These are phyloP conservation scores for Phortica okadai DNA, from an alignment of 2,888 invertebrate species.

Conservation along the genomic window DNA sequence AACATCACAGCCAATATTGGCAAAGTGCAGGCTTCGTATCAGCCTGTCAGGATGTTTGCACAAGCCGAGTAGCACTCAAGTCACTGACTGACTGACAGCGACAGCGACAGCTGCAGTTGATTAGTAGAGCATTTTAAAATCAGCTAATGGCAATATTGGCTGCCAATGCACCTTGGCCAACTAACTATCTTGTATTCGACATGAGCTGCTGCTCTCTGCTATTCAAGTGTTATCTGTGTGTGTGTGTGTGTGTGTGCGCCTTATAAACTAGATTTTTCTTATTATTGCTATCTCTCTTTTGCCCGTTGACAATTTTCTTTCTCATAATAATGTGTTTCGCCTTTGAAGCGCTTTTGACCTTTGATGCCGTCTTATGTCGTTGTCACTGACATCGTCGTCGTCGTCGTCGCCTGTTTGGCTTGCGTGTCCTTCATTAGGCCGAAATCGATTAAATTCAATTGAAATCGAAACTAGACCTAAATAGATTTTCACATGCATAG, in stretches of 20 bases:
- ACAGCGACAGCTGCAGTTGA: not conserved
- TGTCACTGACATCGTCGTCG: not conserved
- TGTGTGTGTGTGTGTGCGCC: not conserved
- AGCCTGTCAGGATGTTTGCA: constrained; percentile 56
- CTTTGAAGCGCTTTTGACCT: constrained; percentile 53
- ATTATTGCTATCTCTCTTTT: not conserved
- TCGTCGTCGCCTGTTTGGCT: not conserved
- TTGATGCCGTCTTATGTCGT: constrained; percentile 35
- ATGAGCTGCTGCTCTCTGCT: constrained; percentile 39
- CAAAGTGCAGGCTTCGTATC: not conserved
- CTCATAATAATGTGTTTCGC: constrained; percentile 54
- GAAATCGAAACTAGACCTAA: constrained; percentile 27
- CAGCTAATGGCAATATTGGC: constrained; percentile 20
- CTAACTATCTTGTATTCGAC: not conserved
- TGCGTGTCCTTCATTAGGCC: constrained; percentile 12
- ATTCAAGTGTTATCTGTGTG: constrained; percentile 24
- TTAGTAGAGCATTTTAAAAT: not conserved
- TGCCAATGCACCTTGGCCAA: constrained; percentile 39
- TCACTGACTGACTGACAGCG: not conserved
- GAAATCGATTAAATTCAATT: constrained; percentile 61
- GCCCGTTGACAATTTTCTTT: not conserved
- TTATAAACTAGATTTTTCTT: not conserved
- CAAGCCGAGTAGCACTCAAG: constrained; percentile 18
- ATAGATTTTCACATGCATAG: constrained; percentile 42
- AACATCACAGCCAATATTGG: not conserved